A percentile compares a stretch with the other conserved stretches of the same genome.
Evolutionary conservation across 2,888 invertebrate genomes (phyloP).

Genomic region (Folsomia manolachei): DNA sequence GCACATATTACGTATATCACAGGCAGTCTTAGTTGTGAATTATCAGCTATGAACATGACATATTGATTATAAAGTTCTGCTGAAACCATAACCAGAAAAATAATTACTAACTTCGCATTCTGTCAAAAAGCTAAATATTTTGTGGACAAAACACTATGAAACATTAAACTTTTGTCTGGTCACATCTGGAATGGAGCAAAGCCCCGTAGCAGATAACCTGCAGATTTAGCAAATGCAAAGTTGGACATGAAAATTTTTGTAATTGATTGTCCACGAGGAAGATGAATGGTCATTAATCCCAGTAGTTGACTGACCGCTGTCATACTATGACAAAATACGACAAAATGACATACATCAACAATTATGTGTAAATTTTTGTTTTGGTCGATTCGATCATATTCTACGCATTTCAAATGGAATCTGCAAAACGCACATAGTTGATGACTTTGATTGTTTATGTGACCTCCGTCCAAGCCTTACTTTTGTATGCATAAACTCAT

Average conservation of each 20-base stretch:
- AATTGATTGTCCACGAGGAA: background rate
- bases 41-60: too few relatives aligned
- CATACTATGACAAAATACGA: background rate
- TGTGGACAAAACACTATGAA: background rate
- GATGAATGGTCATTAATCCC: background rate
- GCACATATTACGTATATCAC: too few relatives aligned
- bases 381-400: background rate
- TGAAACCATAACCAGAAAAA: background rate
- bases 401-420: background rate
- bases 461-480: too few relatives aligned
- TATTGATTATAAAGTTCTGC: too few relatives aligned
- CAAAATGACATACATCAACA: too few relatives aligned
- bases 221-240: background rate
- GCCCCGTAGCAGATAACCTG: background rate
- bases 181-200: background rate
- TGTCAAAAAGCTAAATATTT: background rate
- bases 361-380: too few relatives aligned
- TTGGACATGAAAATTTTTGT: background rate
- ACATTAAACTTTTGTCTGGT: background rate
- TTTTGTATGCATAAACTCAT: too few relatives aligned
- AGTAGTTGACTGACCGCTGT: background rate
- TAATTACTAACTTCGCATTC: background rate
- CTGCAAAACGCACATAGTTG: background rate
- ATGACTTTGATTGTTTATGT: too few relatives aligned
- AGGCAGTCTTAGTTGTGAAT: too few relatives aligned